Conservation (phyloP, 2,888 invertebrate genomes). For the Sinohyriopsis cumingii region DNA sequence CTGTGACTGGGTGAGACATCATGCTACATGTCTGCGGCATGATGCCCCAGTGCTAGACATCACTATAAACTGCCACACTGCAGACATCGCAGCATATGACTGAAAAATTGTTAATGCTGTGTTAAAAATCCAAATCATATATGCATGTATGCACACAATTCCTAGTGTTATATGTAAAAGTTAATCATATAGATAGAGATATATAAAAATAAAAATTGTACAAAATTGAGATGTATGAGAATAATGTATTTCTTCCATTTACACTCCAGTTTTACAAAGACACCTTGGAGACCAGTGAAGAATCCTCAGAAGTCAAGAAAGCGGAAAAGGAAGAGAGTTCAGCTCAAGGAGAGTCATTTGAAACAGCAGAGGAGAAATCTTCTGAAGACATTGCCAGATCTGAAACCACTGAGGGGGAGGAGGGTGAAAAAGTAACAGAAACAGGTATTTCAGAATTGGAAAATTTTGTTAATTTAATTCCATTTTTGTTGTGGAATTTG, state of each 20-base stretch:
- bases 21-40: too few relatives aligned
- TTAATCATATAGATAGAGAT: background rate
- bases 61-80: too few relatives aligned
- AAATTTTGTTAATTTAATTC: background rate
- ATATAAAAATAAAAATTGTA: background rate
- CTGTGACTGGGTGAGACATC: too few relatives aligned
- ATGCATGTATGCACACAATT: background rate
- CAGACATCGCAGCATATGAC: too few relatives aligned
- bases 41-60: too few relatives aligned
- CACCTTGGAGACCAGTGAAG: slow-evolving; percentile 73
- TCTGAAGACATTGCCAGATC: too few relatives aligned
- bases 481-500: too few relatives aligned
- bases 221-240: background rate
- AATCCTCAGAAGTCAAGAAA: slow-evolving; percentile 22
- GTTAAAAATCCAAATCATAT: too few relatives aligned
- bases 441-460: slow-evolving; percentile 4
- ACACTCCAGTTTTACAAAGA: slow-evolving; percentile 87
- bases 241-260: slow-evolving; percentile 7
- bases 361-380: slow-evolving; percentile 7
- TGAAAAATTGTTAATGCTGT: too few relatives aligned
- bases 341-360: too few relatives aligned
- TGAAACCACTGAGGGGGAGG: slow-evolving; percentile 8
- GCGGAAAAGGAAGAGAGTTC: slow-evolving; percentile 15
- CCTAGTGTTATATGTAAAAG: background rate
- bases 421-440: slow-evolving; percentile 3